Conservation (phyloP, 1,140 invertebrate species). For the Episyrphus balteatus region DNA sequence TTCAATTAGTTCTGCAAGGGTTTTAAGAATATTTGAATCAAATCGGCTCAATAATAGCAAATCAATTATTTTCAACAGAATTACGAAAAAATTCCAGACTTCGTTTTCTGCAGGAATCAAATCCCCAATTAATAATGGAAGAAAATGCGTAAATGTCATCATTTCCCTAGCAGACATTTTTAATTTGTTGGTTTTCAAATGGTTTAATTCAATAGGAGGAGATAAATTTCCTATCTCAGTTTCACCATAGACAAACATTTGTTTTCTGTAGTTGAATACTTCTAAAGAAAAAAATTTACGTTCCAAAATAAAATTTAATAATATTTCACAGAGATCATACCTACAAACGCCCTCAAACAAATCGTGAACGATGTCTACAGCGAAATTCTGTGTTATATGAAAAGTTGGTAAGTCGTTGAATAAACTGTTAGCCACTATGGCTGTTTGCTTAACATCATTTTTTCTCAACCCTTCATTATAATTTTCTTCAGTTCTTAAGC, state of each 20-base stretch:
- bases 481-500: not conserved
- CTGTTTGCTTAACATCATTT: constrained; percentile 7
- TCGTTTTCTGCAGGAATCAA: constrained; percentile 15
- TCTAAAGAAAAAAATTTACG: no score
- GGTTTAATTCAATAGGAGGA: not conserved
- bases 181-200: constrained; percentile 14
- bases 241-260: constrained; percentile 18
- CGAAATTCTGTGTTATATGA: constrained; percentile 26
- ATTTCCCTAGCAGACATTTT: constrained; percentile 24
- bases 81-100: constrained; percentile 10
- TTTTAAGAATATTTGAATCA: not conserved
- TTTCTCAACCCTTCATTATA: not conserved
- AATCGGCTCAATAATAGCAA: not conserved
- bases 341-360: constrained; percentile 30
- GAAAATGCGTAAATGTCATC: constrained; percentile 16
- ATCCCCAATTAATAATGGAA: constrained; percentile 23
- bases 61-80: not conserved
- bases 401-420: constrained; percentile 22
- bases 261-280: constrained; percentile 6
- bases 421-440: constrained; percentile 23
- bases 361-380: constrained; percentile 34
- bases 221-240: not conserved
- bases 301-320: constrained; percentile 19
- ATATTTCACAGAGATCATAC: constrained; percentile 21
- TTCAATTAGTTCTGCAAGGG: not conserved